Conservation (phyloP, 2,797 vertebrate species). For the Capromys pilorides region DNA sequence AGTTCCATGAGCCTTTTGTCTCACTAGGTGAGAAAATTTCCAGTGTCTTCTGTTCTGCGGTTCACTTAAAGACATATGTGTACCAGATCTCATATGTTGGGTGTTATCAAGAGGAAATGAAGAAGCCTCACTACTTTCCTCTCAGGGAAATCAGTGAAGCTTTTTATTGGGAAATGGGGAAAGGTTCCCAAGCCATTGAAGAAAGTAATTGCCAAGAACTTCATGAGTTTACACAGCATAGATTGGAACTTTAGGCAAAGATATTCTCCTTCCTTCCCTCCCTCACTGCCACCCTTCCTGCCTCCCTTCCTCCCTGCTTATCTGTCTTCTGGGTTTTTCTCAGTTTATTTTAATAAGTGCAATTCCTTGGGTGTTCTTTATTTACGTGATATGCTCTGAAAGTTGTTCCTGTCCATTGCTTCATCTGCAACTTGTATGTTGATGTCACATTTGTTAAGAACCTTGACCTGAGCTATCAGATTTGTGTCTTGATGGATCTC, state of each 20-base stretch:
- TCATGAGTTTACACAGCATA: not conserved
- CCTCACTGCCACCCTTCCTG: too few relatives aligned
- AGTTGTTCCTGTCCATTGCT: not conserved
- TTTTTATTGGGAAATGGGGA: not conserved
- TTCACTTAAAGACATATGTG: not conserved
- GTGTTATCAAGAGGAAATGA: not conserved
- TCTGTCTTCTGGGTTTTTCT: too few relatives aligned
- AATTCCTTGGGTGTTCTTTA: constrained; percentile 26
- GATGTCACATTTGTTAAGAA: not conserved
- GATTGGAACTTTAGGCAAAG: not conserved
- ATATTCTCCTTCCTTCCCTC: not conserved
- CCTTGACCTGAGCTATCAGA: not conserved
- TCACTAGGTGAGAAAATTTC: not conserved
- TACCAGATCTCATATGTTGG: not conserved
- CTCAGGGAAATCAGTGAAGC: not conserved
- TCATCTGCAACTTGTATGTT: constrained; percentile 1
- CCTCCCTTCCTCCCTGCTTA: too few relatives aligned
- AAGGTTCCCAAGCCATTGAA: not conserved
- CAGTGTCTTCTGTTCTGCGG: not conserved
- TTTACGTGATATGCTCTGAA: not conserved
- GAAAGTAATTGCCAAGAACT: constrained; percentile 3
- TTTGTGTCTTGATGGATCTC: constrained; percentile 20
- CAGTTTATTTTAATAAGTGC: not conserved
- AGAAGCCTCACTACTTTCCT: not conserved
- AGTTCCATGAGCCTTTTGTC: not conserved